Percentiles rank a stretch among this genome's conserved stretches.
These are phyloP conservation scores for Neodiprion fabricii DNA, from an alignment of 1,140 invertebrate species.

Conservation along the genomic window DNA sequence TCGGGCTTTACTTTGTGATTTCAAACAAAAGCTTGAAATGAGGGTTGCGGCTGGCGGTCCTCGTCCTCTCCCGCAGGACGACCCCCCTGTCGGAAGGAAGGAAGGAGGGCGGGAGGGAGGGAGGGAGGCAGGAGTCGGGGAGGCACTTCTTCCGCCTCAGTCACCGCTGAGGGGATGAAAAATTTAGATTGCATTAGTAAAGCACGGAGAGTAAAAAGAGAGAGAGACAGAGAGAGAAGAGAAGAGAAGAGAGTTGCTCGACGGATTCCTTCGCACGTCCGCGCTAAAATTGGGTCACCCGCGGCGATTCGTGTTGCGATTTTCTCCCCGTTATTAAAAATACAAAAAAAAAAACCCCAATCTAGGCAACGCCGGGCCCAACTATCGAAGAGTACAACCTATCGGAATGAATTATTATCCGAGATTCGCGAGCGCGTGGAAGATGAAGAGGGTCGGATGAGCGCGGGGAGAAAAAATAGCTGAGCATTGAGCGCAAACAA, in stretches of 20 bases:
- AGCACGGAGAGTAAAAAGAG: neutral
- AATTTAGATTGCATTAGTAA: conserved; percentile 21
- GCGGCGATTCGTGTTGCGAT: neutral
- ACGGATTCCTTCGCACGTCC: neutral
- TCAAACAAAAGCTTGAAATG: conserved; percentile 36
- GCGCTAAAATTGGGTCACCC: too few relatives aligned
- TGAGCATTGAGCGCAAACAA: conserved; percentile 55
- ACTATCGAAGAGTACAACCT: neutral
- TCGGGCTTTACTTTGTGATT: conserved; percentile 40
- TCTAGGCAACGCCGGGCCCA: too few relatives aligned
- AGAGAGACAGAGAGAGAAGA: neutral
- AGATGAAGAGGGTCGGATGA: conserved; percentile 15
- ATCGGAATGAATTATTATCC: neutral
- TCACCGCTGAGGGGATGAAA: conserved; percentile 28
- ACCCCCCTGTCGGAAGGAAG: conserved; percentile 1
- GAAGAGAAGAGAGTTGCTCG: neutral
- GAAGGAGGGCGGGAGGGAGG: neutral
- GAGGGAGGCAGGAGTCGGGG: conserved; percentile 17
- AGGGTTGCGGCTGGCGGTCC: neutral
- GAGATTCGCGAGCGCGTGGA: conserved; percentile 13
- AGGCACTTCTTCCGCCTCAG: conserved; percentile 32
- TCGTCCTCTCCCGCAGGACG: conserved; percentile 2
- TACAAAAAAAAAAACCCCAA: too few relatives aligned
- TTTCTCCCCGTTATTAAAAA: too few relatives aligned
- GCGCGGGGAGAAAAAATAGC: conserved; percentile 40